phyloP scores from a whole-genome alignment of 2,797 vertebrate species.

The Peromyscus aztecus region DNA sequence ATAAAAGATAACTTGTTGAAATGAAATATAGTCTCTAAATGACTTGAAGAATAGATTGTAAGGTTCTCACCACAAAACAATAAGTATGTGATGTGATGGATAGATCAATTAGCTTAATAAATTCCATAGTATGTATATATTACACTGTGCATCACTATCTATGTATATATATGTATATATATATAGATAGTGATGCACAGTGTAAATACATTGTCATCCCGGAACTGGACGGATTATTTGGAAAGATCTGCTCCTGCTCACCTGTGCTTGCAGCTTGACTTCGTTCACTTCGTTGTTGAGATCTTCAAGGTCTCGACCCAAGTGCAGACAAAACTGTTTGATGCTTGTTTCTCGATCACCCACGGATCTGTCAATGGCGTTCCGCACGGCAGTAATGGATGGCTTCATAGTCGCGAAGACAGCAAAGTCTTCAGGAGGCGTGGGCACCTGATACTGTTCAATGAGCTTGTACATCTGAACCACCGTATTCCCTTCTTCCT shows the following conservation, averaged over 20 bases:
- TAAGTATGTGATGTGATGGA: not conserved
- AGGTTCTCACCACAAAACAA: not conserved
- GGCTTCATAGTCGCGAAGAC: constrained; percentile 90
- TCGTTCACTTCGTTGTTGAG: constrained; percentile 89
- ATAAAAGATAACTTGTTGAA: constrained; percentile 19
- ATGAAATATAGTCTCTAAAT: not conserved
- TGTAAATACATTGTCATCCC: not conserved
- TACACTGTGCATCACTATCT: too few relatives aligned
- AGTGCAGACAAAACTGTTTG: constrained; percentile 88
- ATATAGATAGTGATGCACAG: not conserved
- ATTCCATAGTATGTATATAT: not conserved
- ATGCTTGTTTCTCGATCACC: constrained; percentile 87
- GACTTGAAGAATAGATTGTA: not conserved
- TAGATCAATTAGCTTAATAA: not conserved
- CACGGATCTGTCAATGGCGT: constrained; percentile 87
- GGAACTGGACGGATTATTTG: not conserved
- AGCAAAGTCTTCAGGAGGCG: constrained; percentile 91
- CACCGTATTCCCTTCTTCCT: constrained; percentile 89
- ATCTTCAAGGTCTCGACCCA: constrained; percentile 90
- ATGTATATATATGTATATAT: too few relatives aligned
- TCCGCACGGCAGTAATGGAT: constrained; percentile 86
- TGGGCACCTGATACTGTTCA: constrained; percentile 88
- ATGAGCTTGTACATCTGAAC: constrained; percentile 93
- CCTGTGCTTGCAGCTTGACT: constrained; percentile 88
- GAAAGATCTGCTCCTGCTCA: constrained; percentile 76